These are phyloP conservation scores for Eciton burchellii DNA, from an alignment of 1,140 invertebrate species.

Conservation along the genomic window DNA sequence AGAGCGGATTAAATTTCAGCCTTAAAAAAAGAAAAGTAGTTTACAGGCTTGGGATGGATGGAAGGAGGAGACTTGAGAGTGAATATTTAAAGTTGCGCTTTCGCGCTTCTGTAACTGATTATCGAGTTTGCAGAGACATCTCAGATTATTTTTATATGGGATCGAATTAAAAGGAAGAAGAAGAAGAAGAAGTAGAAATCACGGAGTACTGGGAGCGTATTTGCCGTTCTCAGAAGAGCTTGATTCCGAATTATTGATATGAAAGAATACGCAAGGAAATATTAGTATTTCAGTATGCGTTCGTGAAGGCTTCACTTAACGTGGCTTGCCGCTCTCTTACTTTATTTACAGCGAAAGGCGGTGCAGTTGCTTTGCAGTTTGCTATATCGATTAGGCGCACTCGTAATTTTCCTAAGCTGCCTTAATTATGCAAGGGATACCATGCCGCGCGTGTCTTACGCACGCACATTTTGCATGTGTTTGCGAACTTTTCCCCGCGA, in stretches of 20 bases:
- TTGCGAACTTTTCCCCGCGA: conserved; percentile 18
- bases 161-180: not conserved
- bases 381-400: conserved; percentile 12
- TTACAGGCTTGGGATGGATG: no score
- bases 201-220: no score
- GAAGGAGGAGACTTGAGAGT: not conserved
- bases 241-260: not conserved
- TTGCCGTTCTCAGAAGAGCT: not conserved
- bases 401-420: conserved; percentile 29
- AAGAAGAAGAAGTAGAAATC: not conserved
- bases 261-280: not conserved
- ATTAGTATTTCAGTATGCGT: not conserved
- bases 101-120: not conserved
- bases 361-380: conserved; percentile 4
- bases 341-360: not conserved
- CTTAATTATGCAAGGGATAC: conserved; percentile 32
- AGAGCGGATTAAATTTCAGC: conserved; percentile 36
- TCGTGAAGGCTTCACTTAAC: no score
- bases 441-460: no score
- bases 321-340: no score
- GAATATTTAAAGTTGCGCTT: conserved; percentile 24
- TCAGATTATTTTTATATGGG: not conserved
- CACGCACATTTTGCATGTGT: not conserved
- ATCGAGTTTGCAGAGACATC: not conserved
- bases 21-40: conserved; percentile 14